Conservation (phyloP, 2,113 vertebrate species). For the Garra rufa region DNA sequence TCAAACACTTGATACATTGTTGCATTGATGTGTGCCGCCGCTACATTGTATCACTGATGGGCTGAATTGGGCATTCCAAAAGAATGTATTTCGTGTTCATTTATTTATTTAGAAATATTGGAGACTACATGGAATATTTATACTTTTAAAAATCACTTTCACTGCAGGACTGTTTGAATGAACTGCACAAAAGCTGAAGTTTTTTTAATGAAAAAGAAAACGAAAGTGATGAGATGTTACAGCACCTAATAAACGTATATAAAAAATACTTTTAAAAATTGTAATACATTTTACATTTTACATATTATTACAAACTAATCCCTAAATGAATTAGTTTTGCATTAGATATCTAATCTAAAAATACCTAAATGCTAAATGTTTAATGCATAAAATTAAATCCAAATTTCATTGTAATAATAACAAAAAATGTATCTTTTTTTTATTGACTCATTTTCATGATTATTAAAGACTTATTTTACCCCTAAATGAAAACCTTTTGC, state of each 20-base stretch:
- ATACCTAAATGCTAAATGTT: no score
- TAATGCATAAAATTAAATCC: no score
- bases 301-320: no score
- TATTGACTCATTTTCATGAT: no score
- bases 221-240: neutral
- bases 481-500: no score
- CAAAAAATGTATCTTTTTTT: no score
- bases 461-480: no score
- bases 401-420: no score
- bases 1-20: neutral
- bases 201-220: neutral
- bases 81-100: neutral
- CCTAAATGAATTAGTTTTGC: no score
- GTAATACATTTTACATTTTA: no score
- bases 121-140: neutral
- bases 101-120: neutral
- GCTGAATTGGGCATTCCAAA: neutral
- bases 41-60: neutral
- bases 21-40: neutral
- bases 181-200: neutral
- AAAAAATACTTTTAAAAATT: neutral
- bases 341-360: no score
- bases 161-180: neutral
- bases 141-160: neutral
- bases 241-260: neutral